Conservation (phyloP, 2,888 invertebrate genomes). For the Candidula unifasciata region DNA sequence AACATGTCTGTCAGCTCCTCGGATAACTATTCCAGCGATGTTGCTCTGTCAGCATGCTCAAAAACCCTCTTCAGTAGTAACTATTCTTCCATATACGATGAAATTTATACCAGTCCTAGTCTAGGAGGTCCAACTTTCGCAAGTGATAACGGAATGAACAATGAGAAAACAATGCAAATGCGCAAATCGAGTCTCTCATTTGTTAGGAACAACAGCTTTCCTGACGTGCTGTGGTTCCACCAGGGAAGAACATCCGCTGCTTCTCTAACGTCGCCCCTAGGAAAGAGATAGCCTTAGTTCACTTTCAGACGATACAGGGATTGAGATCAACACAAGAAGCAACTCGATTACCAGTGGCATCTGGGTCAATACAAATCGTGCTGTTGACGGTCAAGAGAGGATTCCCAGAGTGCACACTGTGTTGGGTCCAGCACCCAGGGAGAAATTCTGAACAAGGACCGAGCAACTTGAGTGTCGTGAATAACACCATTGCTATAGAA, state of each 20-base stretch:
- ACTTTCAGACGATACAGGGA: background rate
- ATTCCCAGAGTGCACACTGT: background rate
- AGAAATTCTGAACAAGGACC: background rate
- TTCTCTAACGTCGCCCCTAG: background rate
- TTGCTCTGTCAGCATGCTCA: slow-evolving; percentile 34
- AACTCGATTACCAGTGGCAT: background rate
- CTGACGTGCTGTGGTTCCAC: background rate
- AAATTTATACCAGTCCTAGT: slow-evolving; percentile 19
- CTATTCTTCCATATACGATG: slow-evolving; percentile 23
- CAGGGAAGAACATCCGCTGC: background rate
- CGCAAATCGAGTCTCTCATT: background rate
- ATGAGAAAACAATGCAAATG: background rate
- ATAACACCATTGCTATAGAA: background rate
- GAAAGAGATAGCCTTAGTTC: background rate
- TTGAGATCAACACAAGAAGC: background rate
- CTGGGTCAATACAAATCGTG: background rate
- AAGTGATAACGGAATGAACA: background rate
- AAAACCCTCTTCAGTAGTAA: slow-evolving; percentile 35
- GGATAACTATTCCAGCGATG: slow-evolving; percentile 36
- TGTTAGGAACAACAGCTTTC: background rate
- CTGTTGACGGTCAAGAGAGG: background rate
- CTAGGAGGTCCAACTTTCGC: background rate
- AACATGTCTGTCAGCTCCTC: slow-evolving; percentile 18
- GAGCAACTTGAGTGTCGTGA: background rate
- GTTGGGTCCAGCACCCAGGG: background rate